Evolutionary conservation across 1,140 invertebrate species (phyloP).

Genomic region (Pseudobourletiella spinata): DNA sequence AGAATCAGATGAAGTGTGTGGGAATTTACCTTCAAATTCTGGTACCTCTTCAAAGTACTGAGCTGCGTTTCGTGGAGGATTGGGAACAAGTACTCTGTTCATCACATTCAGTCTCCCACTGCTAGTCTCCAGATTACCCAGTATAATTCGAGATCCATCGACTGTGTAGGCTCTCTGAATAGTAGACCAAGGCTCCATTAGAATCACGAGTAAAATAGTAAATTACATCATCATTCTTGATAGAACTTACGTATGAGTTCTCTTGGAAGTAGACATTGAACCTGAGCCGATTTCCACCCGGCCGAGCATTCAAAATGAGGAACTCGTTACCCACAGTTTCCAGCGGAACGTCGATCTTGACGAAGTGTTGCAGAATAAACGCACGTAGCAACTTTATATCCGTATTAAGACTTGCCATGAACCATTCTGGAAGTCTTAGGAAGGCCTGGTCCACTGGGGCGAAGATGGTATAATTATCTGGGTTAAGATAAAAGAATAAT

Average conservation of each 20-base stretch:
- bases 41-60: constrained; percentile 22
- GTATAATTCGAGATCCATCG: constrained; percentile 21
- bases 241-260: constrained; percentile 24
- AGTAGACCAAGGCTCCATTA: no score
- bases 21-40: constrained; percentile 22
- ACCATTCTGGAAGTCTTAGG: constrained; percentile 21
- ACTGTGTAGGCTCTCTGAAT: constrained; percentile 25
- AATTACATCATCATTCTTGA: no score
- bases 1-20: neutral
- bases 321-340: constrained; percentile 17
- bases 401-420: constrained; percentile 15
- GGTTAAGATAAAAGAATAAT: neutral
- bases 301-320: constrained; percentile 19
- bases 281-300: constrained; percentile 21
- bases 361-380: constrained; percentile 29
- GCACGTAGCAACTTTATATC: constrained; percentile 20
- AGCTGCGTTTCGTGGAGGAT: constrained; percentile 13
- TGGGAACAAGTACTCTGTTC: constrained; percentile 29
- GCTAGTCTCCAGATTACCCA: constrained; percentile 22
- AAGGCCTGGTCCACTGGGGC: constrained; percentile 31
- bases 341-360: constrained; percentile 22
- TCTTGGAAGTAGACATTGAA: constrained; percentile 25
- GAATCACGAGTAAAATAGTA: neutral
- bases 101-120: constrained; percentile 25
- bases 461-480: constrained; percentile 33